These are phyloP conservation scores for Onchidella celtica DNA, from an alignment of 2,888 invertebrate species.

Conservation along the genomic window DNA sequence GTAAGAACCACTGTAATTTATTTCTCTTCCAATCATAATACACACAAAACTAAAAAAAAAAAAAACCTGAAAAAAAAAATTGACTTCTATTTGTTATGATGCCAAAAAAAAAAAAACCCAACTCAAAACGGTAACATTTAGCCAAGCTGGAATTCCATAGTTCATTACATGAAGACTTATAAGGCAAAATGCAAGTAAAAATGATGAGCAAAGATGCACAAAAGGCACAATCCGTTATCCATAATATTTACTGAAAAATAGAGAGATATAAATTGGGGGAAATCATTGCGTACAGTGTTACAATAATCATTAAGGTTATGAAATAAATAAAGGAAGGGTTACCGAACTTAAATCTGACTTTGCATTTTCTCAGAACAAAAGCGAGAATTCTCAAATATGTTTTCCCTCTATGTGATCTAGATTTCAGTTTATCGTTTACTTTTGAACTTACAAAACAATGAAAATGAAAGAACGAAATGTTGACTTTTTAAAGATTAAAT, in stretches of 20 bases:
- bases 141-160: not conserved
- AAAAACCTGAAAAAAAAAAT: not conserved
- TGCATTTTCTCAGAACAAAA: too few species aligned
- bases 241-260: not conserved
- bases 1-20: not conserved
- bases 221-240: not conserved
- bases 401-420: too few species aligned
- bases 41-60: not conserved
- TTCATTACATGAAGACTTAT: not conserved
- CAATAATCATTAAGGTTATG: not conserved
- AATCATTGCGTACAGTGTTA: conserved; percentile 10
- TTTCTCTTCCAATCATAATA: not conserved
- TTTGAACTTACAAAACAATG: too few species aligned
- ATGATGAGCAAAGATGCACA: not conserved
- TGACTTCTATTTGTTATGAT: too few species aligned
- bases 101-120: too few species aligned
- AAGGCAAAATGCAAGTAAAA: not conserved
- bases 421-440: too few species aligned
- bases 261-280: not conserved
- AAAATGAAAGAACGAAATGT: too few species aligned
- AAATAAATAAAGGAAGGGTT: not conserved
- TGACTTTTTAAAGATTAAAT: too few species aligned
- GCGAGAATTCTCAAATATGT: too few species aligned
- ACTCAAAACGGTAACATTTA: too few species aligned
- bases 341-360: too few species aligned